Base-by-base conservation (phyloP, 1,140 invertebrate genomes). In the Aphelenchoides besseyi region DNA sequence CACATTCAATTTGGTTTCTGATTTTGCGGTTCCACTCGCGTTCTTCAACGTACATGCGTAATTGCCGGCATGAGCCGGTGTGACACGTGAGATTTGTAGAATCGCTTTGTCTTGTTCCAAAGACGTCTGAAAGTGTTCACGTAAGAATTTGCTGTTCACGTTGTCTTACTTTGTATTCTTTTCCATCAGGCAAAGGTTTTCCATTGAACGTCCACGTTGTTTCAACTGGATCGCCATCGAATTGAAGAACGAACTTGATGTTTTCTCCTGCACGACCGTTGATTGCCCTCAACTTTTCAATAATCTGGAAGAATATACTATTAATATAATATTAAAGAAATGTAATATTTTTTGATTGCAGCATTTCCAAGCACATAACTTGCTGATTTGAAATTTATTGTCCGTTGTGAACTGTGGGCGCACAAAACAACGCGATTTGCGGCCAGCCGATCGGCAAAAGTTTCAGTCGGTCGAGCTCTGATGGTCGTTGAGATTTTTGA, bases 191-290 rank as follows among this genome's bases (percentile, higher is more conserved):
- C 12, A 83, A 23, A 30, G 73, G 80, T 68, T 73, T 75, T 62
- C 80, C 80, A 64, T 83, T 83, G 71, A 76, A 79, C 16, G 70
- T 64, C 81, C 81, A 83, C 9, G 74, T 54, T 26, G 84, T 79
- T 30, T 80, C 80, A 32, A 69, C 23, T 2, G 81, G 82, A 53
- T 80, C 73, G 18, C 81, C 81, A 36, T 82, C 82, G 57, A 83
- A 75, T 32, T 83, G 79, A 41, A 73, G 76, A 2, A 77, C 64
- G 33, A 83, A 82, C 63, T 83, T 83, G 2, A 82, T 76, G 48
- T 81, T 80, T 55, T 80, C 71, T 29, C 79, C 82, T 29, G 61
- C 69, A 64, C 81, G 37, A 5, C 80, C 81, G 68, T 79, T 79
- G 53, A 82, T 80, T 9, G 75, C 70, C 2, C 68, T 69, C 23